Base-by-base conservation (phyloP, 2,113 vertebrate genomes). In the Colistium nudipinnis region DNA sequence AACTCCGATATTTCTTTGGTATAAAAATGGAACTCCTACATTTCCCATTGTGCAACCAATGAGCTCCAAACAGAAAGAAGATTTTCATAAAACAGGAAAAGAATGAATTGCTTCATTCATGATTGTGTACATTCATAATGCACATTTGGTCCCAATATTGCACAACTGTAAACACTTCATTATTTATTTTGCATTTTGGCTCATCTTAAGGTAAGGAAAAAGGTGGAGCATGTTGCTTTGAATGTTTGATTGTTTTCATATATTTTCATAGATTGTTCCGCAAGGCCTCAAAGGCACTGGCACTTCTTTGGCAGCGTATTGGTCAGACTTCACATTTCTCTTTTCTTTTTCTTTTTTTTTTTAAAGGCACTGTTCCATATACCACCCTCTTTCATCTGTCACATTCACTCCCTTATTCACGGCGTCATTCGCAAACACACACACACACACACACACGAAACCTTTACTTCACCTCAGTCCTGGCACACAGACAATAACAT, bases 131-230 rank as follows among this genome's bases (percentile, higher is more conserved):
- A 87, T 90, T 81, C 72, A 83, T 75, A 86, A 85, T 80, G 72
- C 72, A 82, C 69, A 47, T 85, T 82, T 83, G 79, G 86, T 79
- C 64, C 66, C 33, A 24, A 19, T 96, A 96, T 96, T 97, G 95
- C 95, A 96, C 95, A 89, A 71, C 69, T 88, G 93, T 92, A 91
- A 92, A 89, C 82, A 86, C 92, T 92, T 84, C 87, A 93, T 90
- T 87, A 86, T 66, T 87, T 85, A 87, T 86, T 31, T 38, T 39
- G 69, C 84, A 71, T 86, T 87, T 82, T 81, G 82, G 82, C 85
- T 87, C 91, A 85, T 72, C 8, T 74, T 0, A 1, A 52, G 30
- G 78, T 25, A 9, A 27, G 8, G 20, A 70, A 73, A 71, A 88
- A 88, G 78, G 82, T 81, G 85, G 65, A 81, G 72, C 24, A 68